Base-by-base conservation (phyloP, 2,797 vertebrate genomes). In the Bovichtus diacanthus region DNA sequence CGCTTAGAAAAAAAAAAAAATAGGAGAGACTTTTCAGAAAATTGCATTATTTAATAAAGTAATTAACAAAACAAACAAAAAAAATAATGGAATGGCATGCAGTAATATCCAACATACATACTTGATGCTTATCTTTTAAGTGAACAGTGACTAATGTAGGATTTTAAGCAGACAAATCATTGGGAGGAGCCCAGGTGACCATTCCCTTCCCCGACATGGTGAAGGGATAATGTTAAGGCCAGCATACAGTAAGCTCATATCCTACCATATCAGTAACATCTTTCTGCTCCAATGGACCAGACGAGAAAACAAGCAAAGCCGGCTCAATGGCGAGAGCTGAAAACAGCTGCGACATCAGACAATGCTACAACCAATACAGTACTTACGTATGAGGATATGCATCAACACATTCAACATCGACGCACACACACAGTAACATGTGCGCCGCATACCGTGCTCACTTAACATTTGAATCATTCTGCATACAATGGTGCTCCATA, bases 21-120 rank as follows among this genome's bases (percentile, higher is more conserved):
- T 12, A 10, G n/a, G n/a, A n/a, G n/a, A n/a, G n/a, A n/a, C n/a
- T n/a, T 67, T 76, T 87, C 75, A 79, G 85, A 88, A 87, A 87
- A 87, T 54, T 83, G 82, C 80, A 87, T 89, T 87, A 82, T 92
- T 94, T 92, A 94, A 91, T 92, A 92, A 88, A 87, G 91, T 75
- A 86, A 92, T 85, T 75, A 82, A 89, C 71, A 87, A 82, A 73
- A 84, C 27, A 58, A 62, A 23, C 38, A 9, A 65, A 49, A 76
- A 76, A 61, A 23, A 58, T 76, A 74, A 85, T 87, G 87, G 85
- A 92, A 92, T 86, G 86, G 63, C 91, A 90, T 93, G 91, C 82
- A 10, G 70, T 90, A 80, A 91, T 88, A 89, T 90, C 79, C 86
- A 88, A 87, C 76, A 84, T 78, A 88, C 81, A 87, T 90, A 83